phyloP scores from a whole-genome alignment of 1,140 invertebrate genomes.

The Leptinotarsa lineolata region DNA sequence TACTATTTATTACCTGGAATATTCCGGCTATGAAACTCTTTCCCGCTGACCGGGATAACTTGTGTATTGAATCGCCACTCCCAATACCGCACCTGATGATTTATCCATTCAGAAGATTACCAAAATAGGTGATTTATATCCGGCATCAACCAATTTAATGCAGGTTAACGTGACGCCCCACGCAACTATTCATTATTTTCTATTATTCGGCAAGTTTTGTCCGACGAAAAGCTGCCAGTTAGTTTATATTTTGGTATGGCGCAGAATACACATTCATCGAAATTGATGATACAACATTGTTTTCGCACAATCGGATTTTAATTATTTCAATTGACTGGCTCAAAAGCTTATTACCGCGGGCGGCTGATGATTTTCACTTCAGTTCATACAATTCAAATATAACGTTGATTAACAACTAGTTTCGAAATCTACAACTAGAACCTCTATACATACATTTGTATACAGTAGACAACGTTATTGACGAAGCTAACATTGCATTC shows the following conservation, averaged over 20 bases:
- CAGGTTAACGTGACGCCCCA: neutral
- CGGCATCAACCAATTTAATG: neutral
- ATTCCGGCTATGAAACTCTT: no score
- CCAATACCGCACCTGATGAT: neutral
- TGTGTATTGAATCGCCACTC: neutral
- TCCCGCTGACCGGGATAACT: no score
- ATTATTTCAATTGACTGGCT: neutral
- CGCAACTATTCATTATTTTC: neutral
- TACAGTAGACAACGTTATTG: no score
- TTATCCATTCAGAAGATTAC: neutral
- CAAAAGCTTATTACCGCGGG: neutral
- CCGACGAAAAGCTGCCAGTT: neutral
- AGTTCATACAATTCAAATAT: neutral
- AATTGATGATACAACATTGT: neutral
- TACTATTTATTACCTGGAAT: no score
- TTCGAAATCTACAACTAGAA: no score
- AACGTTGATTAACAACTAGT: neutral
- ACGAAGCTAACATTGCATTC: no score
- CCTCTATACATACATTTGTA: no score
- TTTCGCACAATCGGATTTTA: neutral
- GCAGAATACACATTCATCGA: neutral
- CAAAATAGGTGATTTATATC: neutral
- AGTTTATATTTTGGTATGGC: slow-evolving; percentile 1
- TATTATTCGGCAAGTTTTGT: slow-evolving; percentile 8
- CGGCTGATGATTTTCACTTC: neutral